phyloP scores from a whole-genome alignment of 2,113 vertebrate genomes.

The Mastomys natalensis region DNA sequence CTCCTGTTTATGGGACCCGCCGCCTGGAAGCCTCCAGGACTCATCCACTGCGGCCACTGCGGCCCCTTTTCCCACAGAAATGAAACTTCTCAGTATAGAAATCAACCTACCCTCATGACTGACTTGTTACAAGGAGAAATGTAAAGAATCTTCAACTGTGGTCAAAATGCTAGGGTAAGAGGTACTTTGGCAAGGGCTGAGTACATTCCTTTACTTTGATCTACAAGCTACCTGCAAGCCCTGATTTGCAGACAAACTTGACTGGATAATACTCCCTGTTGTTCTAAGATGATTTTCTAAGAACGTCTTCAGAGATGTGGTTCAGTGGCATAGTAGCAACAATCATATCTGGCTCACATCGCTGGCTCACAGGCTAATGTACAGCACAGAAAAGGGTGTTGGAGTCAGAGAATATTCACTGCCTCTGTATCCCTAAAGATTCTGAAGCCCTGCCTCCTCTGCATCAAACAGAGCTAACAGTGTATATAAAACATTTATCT shows the following conservation, averaged over 20 bases:
- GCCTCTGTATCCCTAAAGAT: neutral
- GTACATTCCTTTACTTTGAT: neutral
- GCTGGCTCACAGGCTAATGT: neutral
- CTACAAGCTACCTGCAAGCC: neutral
- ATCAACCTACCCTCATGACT: conserved; percentile 61
- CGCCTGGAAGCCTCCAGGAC: too few relatives aligned
- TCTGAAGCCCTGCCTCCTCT: neutral
- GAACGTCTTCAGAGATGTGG: neutral
- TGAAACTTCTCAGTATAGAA: conserved; percentile 80
- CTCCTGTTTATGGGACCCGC: too few relatives aligned
- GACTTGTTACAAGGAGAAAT: neutral
- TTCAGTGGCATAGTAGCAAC: neutral
- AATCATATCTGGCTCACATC: neutral
- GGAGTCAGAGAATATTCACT: neutral
- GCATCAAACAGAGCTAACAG: conserved; percentile 36
- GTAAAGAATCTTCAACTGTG: conserved; percentile 1
- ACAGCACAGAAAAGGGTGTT: neutral
- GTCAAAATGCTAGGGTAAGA: conserved; percentile 48
- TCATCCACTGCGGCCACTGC: too few relatives aligned
- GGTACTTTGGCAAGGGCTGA: neutral
- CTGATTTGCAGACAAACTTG: conserved; percentile 13
- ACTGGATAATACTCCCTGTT: neutral
- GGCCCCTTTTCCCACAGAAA: too few relatives aligned
- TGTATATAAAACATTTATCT: conserved; percentile 36
- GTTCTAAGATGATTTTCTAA: conserved; percentile 14